These are phyloP conservation scores for Microcebus griseorufus DNA, from an alignment of 2,113 vertebrate genomes.

Conservation along the genomic window DNA sequence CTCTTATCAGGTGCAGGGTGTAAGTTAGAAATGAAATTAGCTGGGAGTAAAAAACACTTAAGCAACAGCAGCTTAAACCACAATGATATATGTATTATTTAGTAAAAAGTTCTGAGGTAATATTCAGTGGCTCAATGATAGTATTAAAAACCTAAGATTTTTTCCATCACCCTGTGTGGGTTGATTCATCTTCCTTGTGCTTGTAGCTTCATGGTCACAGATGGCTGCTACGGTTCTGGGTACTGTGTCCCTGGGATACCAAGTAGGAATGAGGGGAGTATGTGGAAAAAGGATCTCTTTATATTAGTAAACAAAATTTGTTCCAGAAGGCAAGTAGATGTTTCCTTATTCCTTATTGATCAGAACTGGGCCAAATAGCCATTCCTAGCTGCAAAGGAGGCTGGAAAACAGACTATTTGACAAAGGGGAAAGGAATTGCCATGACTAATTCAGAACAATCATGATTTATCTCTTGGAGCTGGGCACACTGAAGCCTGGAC, in stretches of 20 bases:
- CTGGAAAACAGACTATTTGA: neutral
- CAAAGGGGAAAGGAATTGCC: neutral
- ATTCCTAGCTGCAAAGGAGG: neutral
- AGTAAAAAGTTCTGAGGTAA: constrained; percentile 6
- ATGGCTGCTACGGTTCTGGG: neutral
- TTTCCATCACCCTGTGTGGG: neutral
- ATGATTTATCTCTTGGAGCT: neutral
- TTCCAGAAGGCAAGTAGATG: neutral
- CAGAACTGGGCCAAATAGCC: neutral
- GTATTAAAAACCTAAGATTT: neutral
- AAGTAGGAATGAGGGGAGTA: neutral
- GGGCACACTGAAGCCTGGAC: neutral
- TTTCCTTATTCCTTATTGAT: neutral
- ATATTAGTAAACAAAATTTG: neutral
- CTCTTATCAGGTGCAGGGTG: neutral
- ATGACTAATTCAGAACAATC: neutral
- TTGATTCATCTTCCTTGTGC: neutral
- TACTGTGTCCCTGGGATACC: neutral
- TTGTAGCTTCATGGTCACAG: neutral
- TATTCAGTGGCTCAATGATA: neutral
- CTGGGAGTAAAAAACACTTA: neutral
- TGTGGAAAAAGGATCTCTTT: neutral
- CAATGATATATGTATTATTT: neutral
- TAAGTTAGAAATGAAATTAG: neutral
- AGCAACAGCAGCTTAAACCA: neutral